Evolutionary conservation across 1,140 invertebrate genomes (phyloP).

Genomic region (Chironomus striatipennis): DNA sequence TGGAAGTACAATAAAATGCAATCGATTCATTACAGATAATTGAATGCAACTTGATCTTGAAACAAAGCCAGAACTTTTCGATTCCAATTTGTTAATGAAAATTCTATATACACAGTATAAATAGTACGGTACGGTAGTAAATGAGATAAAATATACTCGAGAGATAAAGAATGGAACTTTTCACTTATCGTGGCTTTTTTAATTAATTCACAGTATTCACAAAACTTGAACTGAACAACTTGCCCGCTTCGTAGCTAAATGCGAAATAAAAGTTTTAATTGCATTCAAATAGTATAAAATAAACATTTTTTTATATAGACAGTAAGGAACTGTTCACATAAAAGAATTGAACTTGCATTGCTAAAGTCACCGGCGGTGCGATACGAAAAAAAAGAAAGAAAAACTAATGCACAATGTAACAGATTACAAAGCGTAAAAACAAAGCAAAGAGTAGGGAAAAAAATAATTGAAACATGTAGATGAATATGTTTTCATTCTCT

Average conservation of each 20-base stretch:
- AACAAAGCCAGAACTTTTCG: conserved; percentile 11
- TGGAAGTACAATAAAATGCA: conserved; percentile 13
- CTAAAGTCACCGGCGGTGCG: no score
- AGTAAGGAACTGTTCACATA: neutral
- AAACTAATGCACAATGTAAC: neutral
- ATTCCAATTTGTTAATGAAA: neutral
- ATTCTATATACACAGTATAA: no score
- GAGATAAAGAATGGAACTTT: neutral
- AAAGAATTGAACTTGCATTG: no score
- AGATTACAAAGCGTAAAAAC: neutral
- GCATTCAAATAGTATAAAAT: conserved; percentile 1
- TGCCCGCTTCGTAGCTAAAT: neutral
- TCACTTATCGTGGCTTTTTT: neutral
- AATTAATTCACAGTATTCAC: neutral
- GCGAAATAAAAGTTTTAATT: neutral
- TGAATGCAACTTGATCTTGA: conserved; percentile 12
- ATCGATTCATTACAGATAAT: conserved; percentile 10
- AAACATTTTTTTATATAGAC: neutral
- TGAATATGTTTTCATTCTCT: no score
- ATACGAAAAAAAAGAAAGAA: neutral
- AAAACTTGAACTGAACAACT: neutral
- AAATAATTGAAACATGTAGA: no score
- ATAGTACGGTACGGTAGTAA: no score
- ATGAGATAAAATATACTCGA: no score
- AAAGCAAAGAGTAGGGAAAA: neutral